Percentiles rank a stretch among this genome's conserved stretches.
Evolutionary conservation across 2,888 invertebrate genomes (phyloP).

Genomic region (Leptinotarsa tumamoca): DNA sequence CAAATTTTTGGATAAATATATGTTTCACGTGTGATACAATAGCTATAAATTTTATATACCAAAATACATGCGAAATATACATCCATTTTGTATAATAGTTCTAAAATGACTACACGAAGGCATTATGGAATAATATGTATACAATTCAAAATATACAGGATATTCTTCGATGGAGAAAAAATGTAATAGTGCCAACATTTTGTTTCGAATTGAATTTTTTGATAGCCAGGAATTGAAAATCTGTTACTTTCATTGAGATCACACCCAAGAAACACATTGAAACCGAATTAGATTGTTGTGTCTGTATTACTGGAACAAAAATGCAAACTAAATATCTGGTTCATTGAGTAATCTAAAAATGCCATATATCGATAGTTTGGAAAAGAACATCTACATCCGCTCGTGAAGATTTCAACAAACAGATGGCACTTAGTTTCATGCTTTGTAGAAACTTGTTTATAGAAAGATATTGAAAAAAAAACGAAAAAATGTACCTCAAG

Average conservation of each 20-base stretch:
- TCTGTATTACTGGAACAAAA: background rate
- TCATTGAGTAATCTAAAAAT: slow-evolving; percentile 1
- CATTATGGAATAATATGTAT: slow-evolving; percentile 34
- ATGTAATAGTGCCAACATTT: background rate
- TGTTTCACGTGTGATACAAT: slow-evolving; percentile 39
- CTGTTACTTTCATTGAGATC: background rate
- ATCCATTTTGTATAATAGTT: background rate
- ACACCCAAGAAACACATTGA: background rate
- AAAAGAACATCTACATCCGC: background rate
- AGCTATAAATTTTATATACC: slow-evolving; percentile 46
- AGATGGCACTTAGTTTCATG: slow-evolving; percentile 25
- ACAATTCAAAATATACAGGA: slow-evolving; percentile 27
- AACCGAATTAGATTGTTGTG: background rate
- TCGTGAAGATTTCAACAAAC: background rate
- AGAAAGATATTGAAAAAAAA: background rate
- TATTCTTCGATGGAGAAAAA: background rate
- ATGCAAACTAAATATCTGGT: background rate
- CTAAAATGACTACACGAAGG: slow-evolving; percentile 35
- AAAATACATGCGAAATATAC: slow-evolving; percentile 47
- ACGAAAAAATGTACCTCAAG: background rate
- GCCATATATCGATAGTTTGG: slow-evolving; percentile 6
- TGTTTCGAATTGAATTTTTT: background rate
- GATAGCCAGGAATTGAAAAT: background rate
- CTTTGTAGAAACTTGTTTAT: background rate
- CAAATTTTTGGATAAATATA: slow-evolving; percentile 50